Conservation (phyloP, 1,140 invertebrate genomes). For the Berghia stephanieae region DNA sequence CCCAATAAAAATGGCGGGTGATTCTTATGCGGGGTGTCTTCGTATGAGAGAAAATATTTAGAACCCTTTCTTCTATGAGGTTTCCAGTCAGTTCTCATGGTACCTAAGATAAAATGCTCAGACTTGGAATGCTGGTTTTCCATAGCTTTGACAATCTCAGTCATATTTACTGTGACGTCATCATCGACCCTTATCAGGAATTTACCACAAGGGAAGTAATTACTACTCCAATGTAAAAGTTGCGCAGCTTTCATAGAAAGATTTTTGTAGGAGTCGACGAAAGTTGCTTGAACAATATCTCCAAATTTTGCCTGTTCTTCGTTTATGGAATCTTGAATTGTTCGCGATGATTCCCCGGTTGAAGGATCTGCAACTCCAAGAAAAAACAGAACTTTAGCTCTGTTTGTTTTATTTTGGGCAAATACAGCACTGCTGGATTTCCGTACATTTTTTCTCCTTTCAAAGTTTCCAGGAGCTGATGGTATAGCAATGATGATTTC, state of each 20-base stretch:
- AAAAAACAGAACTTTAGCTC: conserved; percentile 41
- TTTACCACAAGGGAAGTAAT: conserved; percentile 72
- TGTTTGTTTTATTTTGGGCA: conserved; percentile 6
- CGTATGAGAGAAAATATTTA: background rate
- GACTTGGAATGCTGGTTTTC: background rate
- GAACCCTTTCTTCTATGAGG: background rate
- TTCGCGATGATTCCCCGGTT: conserved; percentile 55
- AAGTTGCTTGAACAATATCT: conserved; percentile 83
- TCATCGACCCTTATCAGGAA: conserved; percentile 70
- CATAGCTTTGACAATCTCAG: conserved; percentile 29
- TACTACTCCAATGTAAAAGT: conserved; percentile 80
- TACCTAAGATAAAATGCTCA: conserved; percentile 41
- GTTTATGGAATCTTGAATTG: conserved; percentile 60
- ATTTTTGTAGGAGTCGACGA: conserved; percentile 82
- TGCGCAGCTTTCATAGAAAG: conserved; percentile 87
- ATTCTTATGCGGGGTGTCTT: background rate
- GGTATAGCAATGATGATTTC: conserved; percentile 3
- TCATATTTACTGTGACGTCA: conserved; percentile 41
- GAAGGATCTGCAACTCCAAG: conserved; percentile 33
- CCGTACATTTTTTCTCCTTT: background rate
- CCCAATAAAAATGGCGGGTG: conserved; percentile 8
- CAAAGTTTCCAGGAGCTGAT: background rate
- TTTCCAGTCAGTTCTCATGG: background rate
- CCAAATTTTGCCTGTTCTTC: conserved; percentile 72
- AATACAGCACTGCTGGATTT: conserved; percentile 42